A percentile compares a stretch with the other conserved stretches of the same genome.
Conservation (phyloP, 1,140 invertebrate species). For the Calephelis nemesis region DNA sequence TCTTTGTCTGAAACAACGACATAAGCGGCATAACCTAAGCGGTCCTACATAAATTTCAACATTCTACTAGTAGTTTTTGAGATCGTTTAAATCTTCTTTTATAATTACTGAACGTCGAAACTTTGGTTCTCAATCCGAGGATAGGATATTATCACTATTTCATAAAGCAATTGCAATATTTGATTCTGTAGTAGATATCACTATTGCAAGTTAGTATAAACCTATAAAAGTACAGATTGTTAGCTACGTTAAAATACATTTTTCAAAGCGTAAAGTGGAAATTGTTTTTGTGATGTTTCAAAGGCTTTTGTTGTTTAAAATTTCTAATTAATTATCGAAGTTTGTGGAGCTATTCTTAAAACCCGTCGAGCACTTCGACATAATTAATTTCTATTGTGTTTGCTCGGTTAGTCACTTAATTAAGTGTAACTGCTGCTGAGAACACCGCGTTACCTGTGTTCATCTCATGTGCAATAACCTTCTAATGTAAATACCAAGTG, state of each 20-base stretch:
- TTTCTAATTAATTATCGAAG: constrained; percentile 18
- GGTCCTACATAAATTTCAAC: too few species aligned
- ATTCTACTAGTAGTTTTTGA: too few species aligned
- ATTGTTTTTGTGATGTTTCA: constrained; percentile 16
- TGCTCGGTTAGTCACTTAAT: constrained; percentile 1
- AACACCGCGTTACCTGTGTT: constrained; percentile 12
- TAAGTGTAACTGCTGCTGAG: constrained; percentile 4
- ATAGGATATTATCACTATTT: too few species aligned
- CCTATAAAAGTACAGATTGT: neutral
- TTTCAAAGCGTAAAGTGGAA: constrained; percentile 4
- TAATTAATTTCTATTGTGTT: constrained; percentile 18
- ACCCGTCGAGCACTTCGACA: constrained; percentile 1
- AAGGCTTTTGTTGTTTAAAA: constrained; percentile 16
- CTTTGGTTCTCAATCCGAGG: too few species aligned
- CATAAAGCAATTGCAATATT: too few species aligned
- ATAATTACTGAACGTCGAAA: too few species aligned
- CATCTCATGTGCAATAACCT: neutral
- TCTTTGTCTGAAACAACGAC: too few species aligned
- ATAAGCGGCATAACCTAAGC: too few species aligned
- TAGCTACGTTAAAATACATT: neutral
- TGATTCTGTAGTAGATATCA: too few species aligned
- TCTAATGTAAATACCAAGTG: neutral
- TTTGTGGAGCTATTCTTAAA: constrained; percentile 9
- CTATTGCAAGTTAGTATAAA: too few species aligned
- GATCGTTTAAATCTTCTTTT: too few species aligned